Conservation (phyloP, 2,113 vertebrate genomes). For the Bubo scandiacus region DNA sequence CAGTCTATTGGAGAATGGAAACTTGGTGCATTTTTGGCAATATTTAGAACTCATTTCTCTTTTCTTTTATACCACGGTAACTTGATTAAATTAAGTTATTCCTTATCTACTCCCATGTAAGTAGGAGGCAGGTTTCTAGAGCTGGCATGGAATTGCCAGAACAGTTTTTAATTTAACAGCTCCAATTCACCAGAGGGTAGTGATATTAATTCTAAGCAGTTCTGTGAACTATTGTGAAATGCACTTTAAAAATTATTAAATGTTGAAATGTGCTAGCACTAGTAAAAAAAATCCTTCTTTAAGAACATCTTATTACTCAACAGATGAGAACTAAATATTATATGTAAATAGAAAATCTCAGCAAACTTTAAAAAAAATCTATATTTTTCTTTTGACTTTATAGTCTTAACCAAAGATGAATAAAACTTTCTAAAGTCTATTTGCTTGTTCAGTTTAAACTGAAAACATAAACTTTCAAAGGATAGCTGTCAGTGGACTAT, state of each 20-base stretch:
- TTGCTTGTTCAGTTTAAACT: background rate
- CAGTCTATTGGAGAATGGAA: background rate
- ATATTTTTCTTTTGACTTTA: background rate
- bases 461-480: background rate
- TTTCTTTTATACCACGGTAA: background rate
- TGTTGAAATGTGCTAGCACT: background rate
- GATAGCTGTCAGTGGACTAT: background rate
- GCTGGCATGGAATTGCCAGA: background rate
- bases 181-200: background rate
- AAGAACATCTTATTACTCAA: background rate
- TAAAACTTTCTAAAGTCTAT: background rate
- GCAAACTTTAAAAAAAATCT: fast-evolving
- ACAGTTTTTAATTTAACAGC: slow-evolving; percentile 1
- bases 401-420: background rate
- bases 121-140: background rate
- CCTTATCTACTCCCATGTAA: background rate
- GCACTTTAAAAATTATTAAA: background rate
- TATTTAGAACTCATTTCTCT: background rate
- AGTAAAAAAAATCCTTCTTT: background rate
- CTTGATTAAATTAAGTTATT: background rate
- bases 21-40: background rate
- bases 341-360: background rate
- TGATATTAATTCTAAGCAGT: background rate
- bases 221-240: background rate
- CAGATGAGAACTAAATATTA: background rate